These are phyloP conservation scores for Agonum fuliginosum DNA, from an alignment of 2,888 invertebrate genomes.

Conservation along the genomic window DNA sequence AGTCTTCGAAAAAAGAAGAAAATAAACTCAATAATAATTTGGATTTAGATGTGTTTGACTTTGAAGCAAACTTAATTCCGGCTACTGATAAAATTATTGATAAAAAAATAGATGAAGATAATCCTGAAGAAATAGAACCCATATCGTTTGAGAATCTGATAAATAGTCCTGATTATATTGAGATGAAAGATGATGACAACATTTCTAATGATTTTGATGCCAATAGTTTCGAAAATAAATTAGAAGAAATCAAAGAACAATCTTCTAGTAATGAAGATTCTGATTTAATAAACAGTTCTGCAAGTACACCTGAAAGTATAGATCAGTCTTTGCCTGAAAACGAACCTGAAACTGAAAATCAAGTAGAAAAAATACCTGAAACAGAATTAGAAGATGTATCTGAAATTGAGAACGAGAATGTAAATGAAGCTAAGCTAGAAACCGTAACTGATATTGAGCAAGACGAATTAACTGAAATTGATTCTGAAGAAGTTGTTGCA, in stretches of 20 bases:
- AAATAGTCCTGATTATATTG: slow-evolving; percentile 27
- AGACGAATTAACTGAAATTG: too few relatives aligned
- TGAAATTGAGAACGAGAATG: too few relatives aligned
- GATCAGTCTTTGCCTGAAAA: background rate
- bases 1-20: slow-evolving; percentile 5
- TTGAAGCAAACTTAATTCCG: slow-evolving; percentile 6
- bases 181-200: slow-evolving; percentile 24
- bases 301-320: background rate
- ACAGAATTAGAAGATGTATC: too few relatives aligned
- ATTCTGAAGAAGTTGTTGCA: too few relatives aligned
- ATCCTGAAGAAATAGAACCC: slow-evolving; percentile 16
- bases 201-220: background rate
- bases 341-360: background rate
- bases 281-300: background rate
- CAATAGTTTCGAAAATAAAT: background rate
- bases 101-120: background rate
- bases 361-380: too few relatives aligned
- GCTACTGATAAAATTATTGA: slow-evolving; percentile 1
- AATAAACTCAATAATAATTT: background rate
- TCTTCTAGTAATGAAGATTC: background rate
- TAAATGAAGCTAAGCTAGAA: too few relatives aligned
- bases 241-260: background rate
- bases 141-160: slow-evolving; percentile 23
- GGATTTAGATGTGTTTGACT: background rate
- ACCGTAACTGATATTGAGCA: too few relatives aligned